phyloP scores from a whole-genome alignment of 2,113 vertebrate genomes.

The Rhadina sibilatrix region DNA sequence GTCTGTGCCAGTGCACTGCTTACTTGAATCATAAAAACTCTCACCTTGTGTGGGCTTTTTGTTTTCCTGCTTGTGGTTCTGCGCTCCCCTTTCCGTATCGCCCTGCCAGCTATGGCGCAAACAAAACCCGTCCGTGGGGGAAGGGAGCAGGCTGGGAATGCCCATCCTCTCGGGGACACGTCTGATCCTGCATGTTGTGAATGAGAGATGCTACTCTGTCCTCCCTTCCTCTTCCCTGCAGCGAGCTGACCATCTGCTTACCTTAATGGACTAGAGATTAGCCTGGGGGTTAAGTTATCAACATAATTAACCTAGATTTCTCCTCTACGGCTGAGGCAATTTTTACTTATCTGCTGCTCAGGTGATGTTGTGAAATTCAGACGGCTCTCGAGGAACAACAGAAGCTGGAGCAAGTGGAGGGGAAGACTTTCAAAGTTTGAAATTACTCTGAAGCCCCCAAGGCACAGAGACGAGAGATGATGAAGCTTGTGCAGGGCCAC shows the following conservation, averaged over 20 bases:
- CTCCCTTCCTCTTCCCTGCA: slow-evolving; percentile 37
- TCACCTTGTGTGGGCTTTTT: not conserved
- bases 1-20: not conserved
- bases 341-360: slow-evolving; percentile 34
- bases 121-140: not conserved
- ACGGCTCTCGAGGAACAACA: not conserved
- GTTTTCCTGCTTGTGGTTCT: not conserved
- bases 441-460: not conserved
- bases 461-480: not conserved
- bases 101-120: not conserved
- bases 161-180: not conserved
- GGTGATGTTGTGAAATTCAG: slow-evolving; percentile 1
- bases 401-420: not conserved
- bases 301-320: slow-evolving; percentile 69
- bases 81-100: not conserved
- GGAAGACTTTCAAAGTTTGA: slow-evolving; percentile 5
- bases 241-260: slow-evolving; percentile 66
- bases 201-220: slow-evolving; percentile 14
- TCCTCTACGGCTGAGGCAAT: not conserved
- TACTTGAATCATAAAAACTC: not conserved
- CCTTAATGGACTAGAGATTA: slow-evolving; percentile 60
- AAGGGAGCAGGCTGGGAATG: not conserved
- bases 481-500: not conserved
- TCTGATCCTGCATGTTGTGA: slow-evolving; percentile 8
- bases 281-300: slow-evolving; percentile 51